Conservation (phyloP, 2,113 vertebrate genomes). For the Apus apus region DNA sequence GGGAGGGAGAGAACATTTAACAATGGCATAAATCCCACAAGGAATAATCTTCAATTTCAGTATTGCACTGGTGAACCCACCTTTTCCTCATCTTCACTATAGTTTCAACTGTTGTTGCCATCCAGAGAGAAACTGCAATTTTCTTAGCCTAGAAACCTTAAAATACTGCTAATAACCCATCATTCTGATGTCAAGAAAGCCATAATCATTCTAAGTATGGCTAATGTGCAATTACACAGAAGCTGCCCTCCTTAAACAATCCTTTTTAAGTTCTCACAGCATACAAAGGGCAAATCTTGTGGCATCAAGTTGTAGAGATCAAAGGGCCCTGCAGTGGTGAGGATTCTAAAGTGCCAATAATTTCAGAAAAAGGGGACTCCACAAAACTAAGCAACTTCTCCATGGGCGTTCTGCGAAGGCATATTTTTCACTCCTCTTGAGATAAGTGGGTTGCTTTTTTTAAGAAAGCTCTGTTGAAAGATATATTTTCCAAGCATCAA, state of each 20-base stretch:
- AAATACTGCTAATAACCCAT: slow-evolving; percentile 30
- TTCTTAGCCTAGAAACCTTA: not conserved
- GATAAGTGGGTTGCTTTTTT: not conserved
- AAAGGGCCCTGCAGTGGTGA: not conserved
- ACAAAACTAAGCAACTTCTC: not conserved
- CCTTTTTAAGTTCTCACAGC: slow-evolving; percentile 6
- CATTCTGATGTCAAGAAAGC: slow-evolving; percentile 16
- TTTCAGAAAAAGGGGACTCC: slow-evolving; percentile 5
- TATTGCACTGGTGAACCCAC: not conserved
- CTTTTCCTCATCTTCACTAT: not conserved
- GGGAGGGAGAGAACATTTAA: not conserved
- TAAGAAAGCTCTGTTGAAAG: not conserved
- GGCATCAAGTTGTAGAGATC: not conserved
- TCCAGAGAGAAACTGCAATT: not conserved
- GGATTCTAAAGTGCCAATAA: slow-evolving; percentile 14
- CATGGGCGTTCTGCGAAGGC: not conserved
- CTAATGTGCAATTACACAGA: slow-evolving; percentile 32
- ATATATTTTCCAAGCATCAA: not conserved
- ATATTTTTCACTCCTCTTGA: not conserved
- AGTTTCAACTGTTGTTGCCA: not conserved
- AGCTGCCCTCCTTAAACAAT: slow-evolving; percentile 7
- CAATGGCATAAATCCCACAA: not conserved
- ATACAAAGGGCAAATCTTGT: slow-evolving; percentile 7
- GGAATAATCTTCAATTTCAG: not conserved
- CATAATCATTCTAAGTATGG: slow-evolving; percentile 23